Conservation (phyloP, 2,888 invertebrate genomes). For the Junonia oenone region DNA sequence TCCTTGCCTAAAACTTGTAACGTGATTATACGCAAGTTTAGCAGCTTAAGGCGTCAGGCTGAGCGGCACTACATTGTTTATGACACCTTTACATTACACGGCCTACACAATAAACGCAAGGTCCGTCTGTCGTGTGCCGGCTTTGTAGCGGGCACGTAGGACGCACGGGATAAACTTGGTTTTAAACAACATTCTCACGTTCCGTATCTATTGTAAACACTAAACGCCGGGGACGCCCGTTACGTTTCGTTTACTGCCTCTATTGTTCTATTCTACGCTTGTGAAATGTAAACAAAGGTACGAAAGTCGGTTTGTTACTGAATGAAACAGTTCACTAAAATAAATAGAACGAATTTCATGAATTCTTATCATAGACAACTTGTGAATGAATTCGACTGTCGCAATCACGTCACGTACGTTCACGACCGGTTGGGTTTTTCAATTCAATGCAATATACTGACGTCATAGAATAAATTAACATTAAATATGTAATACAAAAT, state of each 20-base stretch:
- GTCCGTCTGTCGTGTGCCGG: constrained; percentile 49
- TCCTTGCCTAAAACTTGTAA: constrained; percentile 57
- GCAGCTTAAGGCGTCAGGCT: constrained; percentile 58
- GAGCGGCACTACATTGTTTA: constrained; percentile 58
- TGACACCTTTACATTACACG: constrained; percentile 60
- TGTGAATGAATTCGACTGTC: constrained; percentile 51
- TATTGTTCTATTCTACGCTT: constrained; percentile 67
- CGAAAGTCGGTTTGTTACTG: constrained; percentile 39
- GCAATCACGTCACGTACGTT: constrained; percentile 56
- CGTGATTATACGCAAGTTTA: constrained; percentile 68
- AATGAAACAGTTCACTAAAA: constrained; percentile 42
- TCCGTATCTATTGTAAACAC: constrained; percentile 65
- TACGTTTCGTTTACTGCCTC: constrained; percentile 64
- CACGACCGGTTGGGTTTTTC: constrained; percentile 46
- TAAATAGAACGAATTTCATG: constrained; percentile 19
- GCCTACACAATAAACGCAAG: constrained; percentile 58
- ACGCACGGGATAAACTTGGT: constrained; percentile 54
- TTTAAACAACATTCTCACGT: constrained; percentile 73
- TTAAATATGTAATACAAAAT: neutral
- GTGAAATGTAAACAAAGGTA: constrained; percentile 64
- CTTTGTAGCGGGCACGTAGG: constrained; percentile 65
- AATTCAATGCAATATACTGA: constrained; percentile 44
- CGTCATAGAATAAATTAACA: constrained; percentile 32
- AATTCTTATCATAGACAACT: constrained; percentile 28
- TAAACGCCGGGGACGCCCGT: constrained; percentile 54